Evolutionary conservation across 2,888 invertebrate genomes (phyloP), one percentile per base, ranked within the genome.

Genomic region (Acleris laterana): DNA sequence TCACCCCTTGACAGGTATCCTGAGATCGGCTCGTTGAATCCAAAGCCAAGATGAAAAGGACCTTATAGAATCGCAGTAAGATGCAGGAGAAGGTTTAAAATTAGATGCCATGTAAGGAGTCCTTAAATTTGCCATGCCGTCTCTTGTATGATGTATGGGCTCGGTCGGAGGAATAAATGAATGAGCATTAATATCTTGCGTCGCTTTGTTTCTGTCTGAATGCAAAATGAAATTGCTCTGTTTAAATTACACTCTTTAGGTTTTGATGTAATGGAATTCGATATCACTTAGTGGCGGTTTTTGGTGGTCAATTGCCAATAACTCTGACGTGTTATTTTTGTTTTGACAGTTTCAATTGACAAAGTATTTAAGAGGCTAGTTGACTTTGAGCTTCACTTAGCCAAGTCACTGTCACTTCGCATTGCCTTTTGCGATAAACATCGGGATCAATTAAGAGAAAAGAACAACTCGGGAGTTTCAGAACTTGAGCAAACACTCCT

Each of bases 131-230:
- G 67, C 71, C 60, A 67, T 69, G 70, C 72, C 71, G 74, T 69
- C 72, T 70, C 59, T 70, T 56, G 57, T 62, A 76, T 83, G 78
- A 85, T 80, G 80, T 81, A 84, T 81, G 76, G 77, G 75, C 77
- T 77, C 75, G 75, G 76, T 74, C 68, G 75, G 77, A 75, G 78
- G 81, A 78, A 77, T 75, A 79, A 82, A 85, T 84, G 84, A 79
- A 84, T 79, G 79, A 80, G 77, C 77, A 79, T 82, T 78, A 78
- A 78, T 76, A 74, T 73, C 77, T 78, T 71, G 77, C 76, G 68
- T 70, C 76, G 75, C 78, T 78, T 80, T 80, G 79, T 78, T 74
- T 68, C 64, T 78, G 79, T 78, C 74, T 70, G 71, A 22, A 69
- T 70, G 74, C 71, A 62, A 72, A 76, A 77, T 78, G 77, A 72